phyloP scores from a whole-genome alignment of 1,140 invertebrate genomes.

The Magallana ariakensis region DNA sequence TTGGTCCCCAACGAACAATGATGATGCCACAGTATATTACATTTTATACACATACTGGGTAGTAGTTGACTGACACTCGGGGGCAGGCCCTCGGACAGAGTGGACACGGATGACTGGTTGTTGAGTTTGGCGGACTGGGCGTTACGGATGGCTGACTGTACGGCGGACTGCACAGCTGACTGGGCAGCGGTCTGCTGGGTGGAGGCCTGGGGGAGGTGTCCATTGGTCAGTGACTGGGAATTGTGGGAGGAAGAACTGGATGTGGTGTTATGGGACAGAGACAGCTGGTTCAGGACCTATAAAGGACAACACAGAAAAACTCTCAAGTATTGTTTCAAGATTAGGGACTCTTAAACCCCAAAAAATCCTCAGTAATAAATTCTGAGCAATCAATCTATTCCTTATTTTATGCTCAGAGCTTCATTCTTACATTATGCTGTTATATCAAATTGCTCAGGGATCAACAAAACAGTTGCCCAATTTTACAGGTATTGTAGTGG shows the following conservation, averaged over 20 bases:
- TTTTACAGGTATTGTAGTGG: too few species aligned
- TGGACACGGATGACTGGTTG: constrained; percentile 57
- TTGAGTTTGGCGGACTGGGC: constrained; percentile 57
- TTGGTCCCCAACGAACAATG: too few species aligned
- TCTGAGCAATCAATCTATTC: neutral
- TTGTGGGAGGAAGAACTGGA: constrained; percentile 53
- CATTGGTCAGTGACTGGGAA: constrained; percentile 51
- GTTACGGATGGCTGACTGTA: constrained; percentile 46
- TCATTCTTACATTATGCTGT: too few species aligned
- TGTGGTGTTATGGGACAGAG: constrained; percentile 49
- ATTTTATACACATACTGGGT: constrained; percentile 70
- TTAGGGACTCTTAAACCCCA: too few species aligned
- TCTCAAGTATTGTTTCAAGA: neutral
- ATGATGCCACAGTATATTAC: too few species aligned
- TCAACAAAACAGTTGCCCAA: too few species aligned
- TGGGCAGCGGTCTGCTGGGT: constrained; percentile 51
- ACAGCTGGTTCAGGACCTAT: constrained; percentile 60
- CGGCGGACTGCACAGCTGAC: constrained; percentile 51
- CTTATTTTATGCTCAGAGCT: too few species aligned
- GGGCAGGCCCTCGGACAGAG: constrained; percentile 69
- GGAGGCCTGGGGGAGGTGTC: constrained; percentile 40
- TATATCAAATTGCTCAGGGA: too few species aligned
- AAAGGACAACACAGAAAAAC: neutral
- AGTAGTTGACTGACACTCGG: constrained; percentile 76
- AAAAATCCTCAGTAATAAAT: neutral